Conservation (phyloP, 2,797 vertebrate species). For the Rhinogobio ventralis region DNA sequence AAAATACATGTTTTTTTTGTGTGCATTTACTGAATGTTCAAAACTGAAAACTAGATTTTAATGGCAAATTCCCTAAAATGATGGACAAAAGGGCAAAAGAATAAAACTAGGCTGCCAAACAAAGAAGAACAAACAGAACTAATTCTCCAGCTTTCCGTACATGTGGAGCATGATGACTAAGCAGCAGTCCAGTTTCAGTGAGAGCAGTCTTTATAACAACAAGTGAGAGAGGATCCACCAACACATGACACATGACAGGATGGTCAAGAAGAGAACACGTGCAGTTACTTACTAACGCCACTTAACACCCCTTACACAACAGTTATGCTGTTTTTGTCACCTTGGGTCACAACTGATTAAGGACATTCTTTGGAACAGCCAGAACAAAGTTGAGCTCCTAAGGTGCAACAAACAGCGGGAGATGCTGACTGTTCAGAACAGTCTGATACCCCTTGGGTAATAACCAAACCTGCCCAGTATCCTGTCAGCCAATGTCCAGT, state of each 20-base stretch:
- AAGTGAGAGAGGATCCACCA: background rate
- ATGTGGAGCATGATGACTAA: background rate
- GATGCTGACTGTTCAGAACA: slow-evolving; percentile 5
- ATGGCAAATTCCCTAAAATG: background rate
- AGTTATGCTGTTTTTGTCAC: background rate
- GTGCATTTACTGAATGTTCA: background rate
- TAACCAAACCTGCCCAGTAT: background rate
- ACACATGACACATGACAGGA: background rate
- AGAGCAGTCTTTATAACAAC: background rate
- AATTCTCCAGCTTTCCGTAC: background rate
- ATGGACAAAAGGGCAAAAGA: background rate
- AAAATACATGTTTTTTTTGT: background rate
- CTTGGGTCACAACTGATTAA: background rate
- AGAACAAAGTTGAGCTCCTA: slow-evolving; percentile 5
- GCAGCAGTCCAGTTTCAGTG: background rate
- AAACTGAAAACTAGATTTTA: background rate
- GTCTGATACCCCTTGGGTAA: background rate
- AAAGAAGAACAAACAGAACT: background rate
- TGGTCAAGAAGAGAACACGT: background rate
- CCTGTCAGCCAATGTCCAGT: background rate
- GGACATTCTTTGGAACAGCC: background rate
- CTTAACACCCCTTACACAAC: background rate
- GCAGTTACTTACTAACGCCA: background rate
- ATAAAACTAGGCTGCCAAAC: background rate
- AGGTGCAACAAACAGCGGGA: background rate